These are phyloP conservation scores for Acanthosoma haemorrhoidale DNA, from an alignment of 2,888 invertebrate species.

Conservation along the genomic window DNA sequence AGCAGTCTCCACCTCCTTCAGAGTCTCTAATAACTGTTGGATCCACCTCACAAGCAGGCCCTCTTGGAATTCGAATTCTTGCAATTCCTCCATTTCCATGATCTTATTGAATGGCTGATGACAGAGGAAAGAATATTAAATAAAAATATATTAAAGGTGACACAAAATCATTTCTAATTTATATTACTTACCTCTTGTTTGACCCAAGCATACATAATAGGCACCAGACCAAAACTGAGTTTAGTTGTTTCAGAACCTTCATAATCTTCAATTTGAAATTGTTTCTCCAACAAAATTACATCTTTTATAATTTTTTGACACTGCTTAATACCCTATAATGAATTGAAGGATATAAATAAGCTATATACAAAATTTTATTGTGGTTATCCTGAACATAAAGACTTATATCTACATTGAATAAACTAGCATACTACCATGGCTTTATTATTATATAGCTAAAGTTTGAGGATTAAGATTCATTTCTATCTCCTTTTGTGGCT, in stretches of 20 bases:
- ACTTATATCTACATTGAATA: too few species aligned
- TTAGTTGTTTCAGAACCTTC: slow-evolving; percentile 27
- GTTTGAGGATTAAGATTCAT: too few species aligned
- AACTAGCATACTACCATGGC: too few species aligned
- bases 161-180: not conserved
- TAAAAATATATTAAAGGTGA: not conserved
- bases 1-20: slow-evolving; percentile 85
- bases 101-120: slow-evolving; percentile 84
- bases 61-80: slow-evolving; percentile 86
- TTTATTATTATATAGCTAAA: too few species aligned
- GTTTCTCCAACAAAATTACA: slow-evolving; percentile 10
- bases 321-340: slow-evolving; percentile 38
- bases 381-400: too few species aligned
- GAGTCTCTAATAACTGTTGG: slow-evolving; percentile 88
- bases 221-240: slow-evolving; percentile 27
- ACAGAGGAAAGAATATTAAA: not conserved
- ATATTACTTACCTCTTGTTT: slow-evolving; percentile 29
- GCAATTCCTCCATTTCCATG: slow-evolving; percentile 76
- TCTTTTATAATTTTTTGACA: slow-evolving; percentile 38
- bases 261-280: slow-evolving; percentile 7
- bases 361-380: too few species aligned
- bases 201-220: slow-evolving; percentile 34
- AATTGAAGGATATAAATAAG: too few species aligned
- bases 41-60: slow-evolving; percentile 97
- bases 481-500: too few species aligned